Evolutionary conservation across 2,797 vertebrate genomes (phyloP).

Genomic region (Eulemur coronatus): DNA sequence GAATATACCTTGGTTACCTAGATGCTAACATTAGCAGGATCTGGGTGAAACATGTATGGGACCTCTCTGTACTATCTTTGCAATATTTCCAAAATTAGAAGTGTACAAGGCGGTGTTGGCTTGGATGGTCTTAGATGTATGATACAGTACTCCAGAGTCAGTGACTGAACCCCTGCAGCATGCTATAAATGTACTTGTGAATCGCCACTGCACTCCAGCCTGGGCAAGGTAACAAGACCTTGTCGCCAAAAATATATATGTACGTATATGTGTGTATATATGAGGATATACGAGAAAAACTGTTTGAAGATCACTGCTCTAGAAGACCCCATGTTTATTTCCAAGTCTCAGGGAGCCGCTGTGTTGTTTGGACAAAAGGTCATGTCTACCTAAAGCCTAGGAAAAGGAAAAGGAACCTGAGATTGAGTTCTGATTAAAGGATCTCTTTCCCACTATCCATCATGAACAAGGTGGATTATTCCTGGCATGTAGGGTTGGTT

Average conservation of each 20-base stretch:
- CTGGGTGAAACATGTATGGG: fast-evolving
- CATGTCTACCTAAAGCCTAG: not conserved
- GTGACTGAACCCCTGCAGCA: fast-evolving
- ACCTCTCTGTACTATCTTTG: not conserved
- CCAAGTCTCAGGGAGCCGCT: no score
- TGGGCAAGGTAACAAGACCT: not conserved
- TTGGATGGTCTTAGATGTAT: fast-evolving
- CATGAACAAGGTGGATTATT: not conserved
- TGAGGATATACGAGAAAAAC: not conserved
- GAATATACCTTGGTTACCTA: not conserved
- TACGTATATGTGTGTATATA: no score
- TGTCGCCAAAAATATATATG: no score
- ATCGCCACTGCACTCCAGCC: not conserved
- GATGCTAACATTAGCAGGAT: not conserved
- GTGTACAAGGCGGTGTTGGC: not conserved
- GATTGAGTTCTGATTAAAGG: not conserved
- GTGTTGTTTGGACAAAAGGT: not conserved
- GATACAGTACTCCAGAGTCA: fast-evolving
- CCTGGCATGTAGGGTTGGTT: not conserved
- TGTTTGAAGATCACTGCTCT: not conserved
- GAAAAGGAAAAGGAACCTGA: not conserved
- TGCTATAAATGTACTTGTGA: not conserved
- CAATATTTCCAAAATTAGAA: not conserved
- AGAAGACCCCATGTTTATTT: not conserved
- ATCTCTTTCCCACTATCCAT: not conserved